A percentile compares a stretch with the other conserved stretches of the same genome.
Conservation (phyloP, 2,797 vertebrate genomes). For the Ficedula albicollis region DNA sequence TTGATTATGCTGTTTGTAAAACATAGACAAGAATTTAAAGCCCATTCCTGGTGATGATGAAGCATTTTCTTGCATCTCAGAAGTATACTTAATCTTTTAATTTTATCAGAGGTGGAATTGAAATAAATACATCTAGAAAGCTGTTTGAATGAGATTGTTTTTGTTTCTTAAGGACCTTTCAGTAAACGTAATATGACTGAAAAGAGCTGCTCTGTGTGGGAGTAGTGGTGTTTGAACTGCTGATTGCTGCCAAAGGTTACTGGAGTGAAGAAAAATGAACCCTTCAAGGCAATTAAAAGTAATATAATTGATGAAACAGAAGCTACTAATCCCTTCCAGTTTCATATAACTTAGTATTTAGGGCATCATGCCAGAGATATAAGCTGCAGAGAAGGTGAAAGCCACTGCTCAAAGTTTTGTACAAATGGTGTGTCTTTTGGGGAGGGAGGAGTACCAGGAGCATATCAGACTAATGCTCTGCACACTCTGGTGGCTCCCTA, state of each 20-base stretch:
- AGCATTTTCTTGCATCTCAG: slow-evolving; percentile 27
- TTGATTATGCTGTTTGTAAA: slow-evolving; percentile 58
- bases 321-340: slow-evolving; percentile 30
- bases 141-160: background rate
- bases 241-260: slow-evolving; percentile 45
- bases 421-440: background rate
- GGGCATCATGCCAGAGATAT: background rate
- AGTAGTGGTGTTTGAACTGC: slow-evolving; percentile 49
- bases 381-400: slow-evolving; percentile 16
- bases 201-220: background rate
- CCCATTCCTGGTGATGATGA: slow-evolving; percentile 14
- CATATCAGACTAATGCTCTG: background rate
- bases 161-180: background rate
- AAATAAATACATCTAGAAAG: slow-evolving; percentile 3
- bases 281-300: slow-evolving; percentile 49
- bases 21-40: slow-evolving; percentile 29
- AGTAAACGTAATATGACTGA: background rate
- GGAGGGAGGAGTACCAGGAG: background rate
- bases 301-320: slow-evolving; percentile 40
- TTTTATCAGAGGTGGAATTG: slow-evolving; percentile 26
- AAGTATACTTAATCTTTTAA: slow-evolving; percentile 14
- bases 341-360: slow-evolving; percentile 48
- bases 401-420: background rate
- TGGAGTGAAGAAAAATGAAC: slow-evolving; percentile 35
- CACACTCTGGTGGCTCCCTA: background rate